Percentiles rank a stretch among this genome's conserved stretches.
phyloP scores from a whole-genome alignment of 2,888 invertebrate genomes.

The Colletes collaris region DNA sequence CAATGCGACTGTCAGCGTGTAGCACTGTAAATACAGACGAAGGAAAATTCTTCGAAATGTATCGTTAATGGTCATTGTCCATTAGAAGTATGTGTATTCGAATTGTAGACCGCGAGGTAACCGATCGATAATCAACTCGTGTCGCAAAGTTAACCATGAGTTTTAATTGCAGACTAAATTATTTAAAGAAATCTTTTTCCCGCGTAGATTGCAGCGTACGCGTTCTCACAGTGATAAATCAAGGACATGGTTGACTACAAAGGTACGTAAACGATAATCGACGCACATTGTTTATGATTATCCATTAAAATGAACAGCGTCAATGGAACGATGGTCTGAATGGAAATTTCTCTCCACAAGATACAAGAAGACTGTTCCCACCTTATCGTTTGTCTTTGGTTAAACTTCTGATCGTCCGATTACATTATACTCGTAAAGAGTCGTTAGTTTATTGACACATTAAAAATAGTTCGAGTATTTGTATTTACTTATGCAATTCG shows the following conservation, averaged over 20 bases:
- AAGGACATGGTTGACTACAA: slow-evolving; percentile 37
- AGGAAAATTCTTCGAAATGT: not conserved
- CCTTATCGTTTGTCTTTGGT: no score
- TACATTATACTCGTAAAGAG: no score
- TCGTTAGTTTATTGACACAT: no score
- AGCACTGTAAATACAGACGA: not conserved
- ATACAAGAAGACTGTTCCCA: no score
- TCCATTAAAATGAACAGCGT: no score
- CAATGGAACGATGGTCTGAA: no score
- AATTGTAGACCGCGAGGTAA: not conserved
- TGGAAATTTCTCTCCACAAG: no score
- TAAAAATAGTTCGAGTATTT: no score
- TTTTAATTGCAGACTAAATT: not conserved
- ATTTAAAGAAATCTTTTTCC: slow-evolving; percentile 19
- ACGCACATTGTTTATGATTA: not conserved
- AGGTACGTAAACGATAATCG: slow-evolving; percentile 29
- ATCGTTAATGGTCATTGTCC: not conserved
- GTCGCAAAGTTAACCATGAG: not conserved
- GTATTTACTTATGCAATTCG: no score
- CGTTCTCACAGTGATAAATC: slow-evolving; percentile 2
- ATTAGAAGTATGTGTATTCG: not conserved
- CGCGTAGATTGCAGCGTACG: slow-evolving; percentile 15
- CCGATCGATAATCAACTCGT: slow-evolving; percentile 19
- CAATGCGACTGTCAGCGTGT: not conserved
- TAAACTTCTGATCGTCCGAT: no score